Evolutionary conservation across 2,113 vertebrate genomes (phyloP), one percentile per base, ranked within the genome.

Genomic region (Dasyurus viverrinus): DNA sequence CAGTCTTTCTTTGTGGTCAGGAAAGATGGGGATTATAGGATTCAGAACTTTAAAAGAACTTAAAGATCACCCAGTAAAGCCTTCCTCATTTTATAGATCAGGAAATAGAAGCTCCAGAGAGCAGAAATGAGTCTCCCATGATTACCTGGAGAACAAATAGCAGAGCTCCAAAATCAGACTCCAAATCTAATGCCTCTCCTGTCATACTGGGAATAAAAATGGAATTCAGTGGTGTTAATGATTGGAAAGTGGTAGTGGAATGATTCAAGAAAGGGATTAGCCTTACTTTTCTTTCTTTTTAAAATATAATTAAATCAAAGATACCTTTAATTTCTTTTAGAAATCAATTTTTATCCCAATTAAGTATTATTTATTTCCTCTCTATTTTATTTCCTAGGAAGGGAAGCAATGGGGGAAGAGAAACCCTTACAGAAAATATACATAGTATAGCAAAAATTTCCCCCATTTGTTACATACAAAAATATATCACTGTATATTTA

Each of bases 1-100:
- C 19, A 48, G 54, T 46, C 36, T 94, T 94, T 94, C 97, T 96
- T 54, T 36, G 26, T 46, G 84, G 91, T 94, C 95, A 95, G 96
- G 42, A 84, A 84, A 5, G 16, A 84, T 42, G 16, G 68, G 36
- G 36, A 76, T 76, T n/a, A 36, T n/a, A 76, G 14, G 30, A n/a
- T n/a, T n/a, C 36, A 76, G 68, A n/a, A 36, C 36, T n/a, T 16
- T 4, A 76, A 84, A 84, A 42, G n/a, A 23, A 42, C 16, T 23
- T 84, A 84, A 7, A 42, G 68, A 7, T 84, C n/a, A 22, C 68
- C 6, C 23, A 84, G 68, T 42, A 42, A 19, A 42, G 6, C 0
- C 68, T 84, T 84, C 16, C 2, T 2, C n/a, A 84, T 42, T 84
- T 84, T 84, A 8, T 19, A 84, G 3, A 84, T 22, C 16, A 84